Evolutionary conservation across 2,113 vertebrate species (phyloP), one percentile per base, ranked within the genome.

Genomic region (Misgurnus mizolepis): DNA sequence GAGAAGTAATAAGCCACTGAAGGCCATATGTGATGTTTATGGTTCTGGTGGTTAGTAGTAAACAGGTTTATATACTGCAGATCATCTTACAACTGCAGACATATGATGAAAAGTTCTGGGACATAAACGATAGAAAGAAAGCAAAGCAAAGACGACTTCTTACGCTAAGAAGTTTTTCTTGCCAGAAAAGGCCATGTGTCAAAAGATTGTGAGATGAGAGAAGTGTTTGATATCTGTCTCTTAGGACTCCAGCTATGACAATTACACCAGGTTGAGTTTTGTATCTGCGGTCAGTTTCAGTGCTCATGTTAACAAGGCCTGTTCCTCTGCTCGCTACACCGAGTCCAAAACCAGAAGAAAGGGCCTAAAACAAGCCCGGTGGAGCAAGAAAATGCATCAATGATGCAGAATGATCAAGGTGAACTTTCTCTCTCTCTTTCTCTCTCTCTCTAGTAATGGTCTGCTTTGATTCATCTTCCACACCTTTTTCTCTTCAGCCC

Each of bases 251-350:
- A 94, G 94, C 96, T 95, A 95, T 92, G 96, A 96, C 97, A 98
- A 98, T 99, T 99, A 98, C 93, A 94, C 93, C 95, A 94, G 96
- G 95, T 97, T 96, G 95, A 91, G 92, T 95, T 95, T 96, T 95
- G 95, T 96, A 96, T 95, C 91, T 94, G 95, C 95, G 94, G 93
- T 77, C 94, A 96, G 95, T 97, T 95, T 95, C 95, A 96, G 95
- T 95, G 96, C 95, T 96, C 93, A 94, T 94, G 94, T 95, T 98
- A 99, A 99, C 96, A 98, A 98, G 96, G 95, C 96, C 47, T 91
- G 93, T 95, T 96, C 95, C 94, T 67, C 93, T 92, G 93, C 94
- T 94, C 85, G 89, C 88, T 93, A 94, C 94, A 90, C 90, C 89
- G 93, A 94, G 96, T 94, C 91, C 91, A 95, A 91, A 91, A 86